Evolutionary conservation across 37 sponge, comb jelly and placozoan genomes (phyloP).

Genomic region (Dysidea cf. avara): DNA sequence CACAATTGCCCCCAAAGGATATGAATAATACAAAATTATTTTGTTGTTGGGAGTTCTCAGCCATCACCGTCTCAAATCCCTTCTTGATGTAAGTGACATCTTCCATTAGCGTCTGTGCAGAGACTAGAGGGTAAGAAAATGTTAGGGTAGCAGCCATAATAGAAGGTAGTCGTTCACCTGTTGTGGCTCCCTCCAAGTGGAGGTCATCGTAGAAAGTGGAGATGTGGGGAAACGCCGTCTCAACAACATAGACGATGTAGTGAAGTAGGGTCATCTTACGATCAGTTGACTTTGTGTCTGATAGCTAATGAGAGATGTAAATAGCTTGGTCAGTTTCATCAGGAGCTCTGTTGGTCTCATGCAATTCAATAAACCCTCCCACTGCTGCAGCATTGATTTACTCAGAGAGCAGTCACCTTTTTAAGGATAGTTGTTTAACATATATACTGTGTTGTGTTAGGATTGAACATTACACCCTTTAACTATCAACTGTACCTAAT

Average conservation of each 20-base stretch:
- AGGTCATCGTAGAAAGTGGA: conserved; percentile 75
- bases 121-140: conserved; percentile 38
- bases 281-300: conserved; percentile 60
- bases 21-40: conserved; percentile 81
- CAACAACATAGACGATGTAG: conserved; percentile 72
- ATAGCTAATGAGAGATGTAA: conserved; percentile 20
- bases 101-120: conserved; percentile 55
- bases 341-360: conserved; percentile 56
- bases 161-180: conserved; percentile 1
- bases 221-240: conserved; percentile 65
- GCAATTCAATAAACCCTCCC: too few relatives aligned
- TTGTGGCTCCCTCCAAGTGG: conserved; percentile 47
- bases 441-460: too few relatives aligned
- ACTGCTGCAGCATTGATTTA: too few relatives aligned
- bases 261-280: conserved; percentile 67
- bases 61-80: conserved; percentile 47
- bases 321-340: conserved; percentile 18
- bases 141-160: not conserved
- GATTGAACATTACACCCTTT: too few relatives aligned
- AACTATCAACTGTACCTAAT: too few relatives aligned
- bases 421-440: too few relatives aligned
- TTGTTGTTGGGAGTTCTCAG: conserved; percentile 61
- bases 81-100: conserved; percentile 57
- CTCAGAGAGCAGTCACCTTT: too few relatives aligned
- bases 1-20: too few relatives aligned